Percentiles rank a stretch among this genome's conserved stretches.
phyloP scores from a whole-genome alignment of 2,797 vertebrate species.

The Eutrigla gurnardus region DNA sequence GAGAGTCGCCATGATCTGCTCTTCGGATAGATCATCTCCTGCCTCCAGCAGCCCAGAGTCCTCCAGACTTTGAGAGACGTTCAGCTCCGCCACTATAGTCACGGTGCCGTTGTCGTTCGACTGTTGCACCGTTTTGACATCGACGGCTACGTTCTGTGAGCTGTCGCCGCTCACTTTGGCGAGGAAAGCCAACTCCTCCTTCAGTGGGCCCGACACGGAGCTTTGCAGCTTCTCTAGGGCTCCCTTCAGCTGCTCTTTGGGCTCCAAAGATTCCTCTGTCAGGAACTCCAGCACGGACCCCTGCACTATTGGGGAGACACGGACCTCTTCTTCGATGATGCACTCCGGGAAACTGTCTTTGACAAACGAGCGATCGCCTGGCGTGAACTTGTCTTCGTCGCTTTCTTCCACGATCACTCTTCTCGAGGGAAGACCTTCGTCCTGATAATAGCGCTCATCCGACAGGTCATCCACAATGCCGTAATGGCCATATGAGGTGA shows the following conservation, averaged over 20 bases:
- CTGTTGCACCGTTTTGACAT: slow-evolving; percentile 90
- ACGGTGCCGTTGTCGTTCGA: slow-evolving; percentile 81
- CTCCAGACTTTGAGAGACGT: slow-evolving; percentile 89
- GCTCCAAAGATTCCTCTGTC: slow-evolving; percentile 87
- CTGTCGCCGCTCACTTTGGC: slow-evolving; percentile 80
- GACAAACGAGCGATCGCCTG: slow-evolving; percentile 54
- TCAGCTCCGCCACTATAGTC: slow-evolving; percentile 94
- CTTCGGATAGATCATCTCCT: slow-evolving; percentile 78
- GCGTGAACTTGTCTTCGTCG: slow-evolving; percentile 67
- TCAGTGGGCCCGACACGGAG: slow-evolving; percentile 89
- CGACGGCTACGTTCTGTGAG: slow-evolving; percentile 84
- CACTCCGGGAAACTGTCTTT: slow-evolving; percentile 83
- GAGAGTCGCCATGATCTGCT: slow-evolving; percentile 83
- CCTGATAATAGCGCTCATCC: slow-evolving; percentile 85
- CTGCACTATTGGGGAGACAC: slow-evolving; percentile 90
- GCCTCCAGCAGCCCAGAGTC: slow-evolving; percentile 81
- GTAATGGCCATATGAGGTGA: slow-evolving; percentile 90
- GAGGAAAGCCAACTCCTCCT: slow-evolving; percentile 88
- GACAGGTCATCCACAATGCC: slow-evolving; percentile 85
- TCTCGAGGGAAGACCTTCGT: slow-evolving; percentile 64
- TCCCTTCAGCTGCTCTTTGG: slow-evolving; percentile 90
- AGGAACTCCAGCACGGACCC: slow-evolving; percentile 88
- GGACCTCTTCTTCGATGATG: slow-evolving; percentile 93
- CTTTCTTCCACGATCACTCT: slow-evolving; percentile 74
- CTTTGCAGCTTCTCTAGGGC: slow-evolving; percentile 90